These are phyloP conservation scores for Apamea anceps DNA, from an alignment of 2,888 invertebrate genomes.

Conservation along the genomic window DNA sequence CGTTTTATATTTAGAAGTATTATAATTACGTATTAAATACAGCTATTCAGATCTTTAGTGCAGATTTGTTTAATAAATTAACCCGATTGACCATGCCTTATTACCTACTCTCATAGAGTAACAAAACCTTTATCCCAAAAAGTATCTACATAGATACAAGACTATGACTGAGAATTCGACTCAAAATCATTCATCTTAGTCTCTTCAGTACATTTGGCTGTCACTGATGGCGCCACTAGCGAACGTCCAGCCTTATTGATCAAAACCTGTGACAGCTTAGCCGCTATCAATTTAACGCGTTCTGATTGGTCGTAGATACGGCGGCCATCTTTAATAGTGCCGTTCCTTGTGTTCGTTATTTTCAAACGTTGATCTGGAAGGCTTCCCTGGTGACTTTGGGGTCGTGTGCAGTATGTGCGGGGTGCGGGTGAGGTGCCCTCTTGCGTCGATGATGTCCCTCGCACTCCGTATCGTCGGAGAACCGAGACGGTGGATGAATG, in stretches of 20 bases:
- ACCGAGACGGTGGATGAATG: conserved; percentile 96
- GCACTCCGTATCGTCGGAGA: conserved; percentile 94
- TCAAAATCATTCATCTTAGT: conserved; percentile 51
- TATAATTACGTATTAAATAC: conserved; percentile 16
- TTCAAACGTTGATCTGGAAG: conserved; percentile 95
- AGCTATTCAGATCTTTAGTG: conserved; percentile 37
- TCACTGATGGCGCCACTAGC: conserved; percentile 39
- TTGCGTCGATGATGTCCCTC: conserved; percentile 88
- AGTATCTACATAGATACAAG: conserved; percentile 54
- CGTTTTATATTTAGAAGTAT: conserved; percentile 24
- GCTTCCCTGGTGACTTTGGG: conserved; percentile 92
- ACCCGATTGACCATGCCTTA: conserved; percentile 63
- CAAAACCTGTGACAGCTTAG: conserved; percentile 29
- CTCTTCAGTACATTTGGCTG: conserved; percentile 40
- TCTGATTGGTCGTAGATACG: conserved; percentile 31
- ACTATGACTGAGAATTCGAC: conserved; percentile 37
- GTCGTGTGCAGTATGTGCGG: conserved; percentile 78
- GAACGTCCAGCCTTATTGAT: conserved; percentile 25
- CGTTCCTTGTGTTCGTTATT: conserved; percentile 45
- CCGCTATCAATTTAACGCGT: conserved; percentile 26
- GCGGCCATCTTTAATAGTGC: conserved; percentile 50
- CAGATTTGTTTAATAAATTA: conserved; percentile 52
- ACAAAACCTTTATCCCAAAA: conserved; percentile 50
- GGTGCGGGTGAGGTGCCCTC: conserved; percentile 78
- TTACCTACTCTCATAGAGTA: conserved; percentile 55